phyloP scores from a whole-genome alignment of 2,888 invertebrate species.

The Adineta ricciae region DNA sequence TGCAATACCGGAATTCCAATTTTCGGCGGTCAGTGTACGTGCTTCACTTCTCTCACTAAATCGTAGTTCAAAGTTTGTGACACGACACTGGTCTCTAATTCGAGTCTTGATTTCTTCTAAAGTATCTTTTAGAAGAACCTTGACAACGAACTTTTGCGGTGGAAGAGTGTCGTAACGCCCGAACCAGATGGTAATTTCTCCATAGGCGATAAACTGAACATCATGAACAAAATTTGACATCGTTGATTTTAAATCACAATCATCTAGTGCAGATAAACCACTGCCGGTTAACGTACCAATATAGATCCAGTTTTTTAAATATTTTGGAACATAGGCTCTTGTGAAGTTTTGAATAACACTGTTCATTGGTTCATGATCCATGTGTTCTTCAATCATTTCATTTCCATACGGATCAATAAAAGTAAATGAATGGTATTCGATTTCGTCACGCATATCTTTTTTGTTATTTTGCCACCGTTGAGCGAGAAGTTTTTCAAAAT shows the following conservation, averaged over 20 bases:
- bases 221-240: background rate
- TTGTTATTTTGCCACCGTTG: background rate
- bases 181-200: background rate
- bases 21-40: background rate
- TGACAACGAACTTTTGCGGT: background rate
- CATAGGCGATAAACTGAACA: background rate
- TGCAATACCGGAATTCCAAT: background rate
- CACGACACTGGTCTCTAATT: background rate
- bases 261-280: background rate
- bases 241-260: background rate
- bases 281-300: background rate
- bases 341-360: background rate
- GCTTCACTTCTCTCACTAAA: no score
- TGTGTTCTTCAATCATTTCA: background rate
- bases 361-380: background rate
- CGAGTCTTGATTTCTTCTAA: background rate
- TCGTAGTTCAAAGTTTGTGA: no score
- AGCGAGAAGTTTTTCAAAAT: background rate
- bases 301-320: background rate
- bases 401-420: background rate
- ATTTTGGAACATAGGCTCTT: background rate
- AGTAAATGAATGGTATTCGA: background rate
- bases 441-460: background rate
- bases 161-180: background rate
- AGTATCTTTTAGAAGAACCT: background rate